Percentiles rank a stretch among this genome's conserved stretches.
These are phyloP conservation scores for Prosapia bicincta DNA, from an alignment of 2,888 invertebrate species.

Conservation along the genomic window DNA sequence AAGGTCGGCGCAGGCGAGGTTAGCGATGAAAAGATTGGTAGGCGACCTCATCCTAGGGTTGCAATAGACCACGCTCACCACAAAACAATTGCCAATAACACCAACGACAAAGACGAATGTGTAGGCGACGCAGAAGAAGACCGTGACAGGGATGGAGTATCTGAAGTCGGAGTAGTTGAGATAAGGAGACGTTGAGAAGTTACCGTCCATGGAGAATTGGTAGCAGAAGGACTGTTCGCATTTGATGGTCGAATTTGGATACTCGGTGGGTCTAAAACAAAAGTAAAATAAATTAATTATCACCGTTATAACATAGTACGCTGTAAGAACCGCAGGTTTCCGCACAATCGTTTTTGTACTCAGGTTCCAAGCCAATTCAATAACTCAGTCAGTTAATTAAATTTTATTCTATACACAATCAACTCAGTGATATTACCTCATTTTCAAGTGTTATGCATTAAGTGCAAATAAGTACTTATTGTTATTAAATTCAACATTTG, in stretches of 20 bases:
- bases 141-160: slow-evolving; percentile 39
- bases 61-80: slow-evolving; percentile 46
- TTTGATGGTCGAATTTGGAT: background rate
- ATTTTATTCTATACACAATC: too few species aligned
- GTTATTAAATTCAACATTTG: too few species aligned
- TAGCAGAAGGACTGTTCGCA: background rate
- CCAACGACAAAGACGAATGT: slow-evolving; percentile 47
- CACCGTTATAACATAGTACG: too few species aligned
- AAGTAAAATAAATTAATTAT: too few species aligned
- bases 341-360: too few species aligned
- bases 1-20: slow-evolving; percentile 55
- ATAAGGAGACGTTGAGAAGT: background rate
- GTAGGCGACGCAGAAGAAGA: slow-evolving; percentile 47
- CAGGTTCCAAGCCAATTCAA: too few species aligned
- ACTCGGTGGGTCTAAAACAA: background rate
- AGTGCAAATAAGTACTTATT: too few species aligned
- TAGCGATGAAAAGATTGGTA: slow-evolving; percentile 55
- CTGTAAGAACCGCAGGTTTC: too few species aligned
- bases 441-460: too few species aligned
- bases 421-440: too few species aligned
- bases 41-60: slow-evolving; percentile 49
- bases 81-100: slow-evolving; percentile 47
- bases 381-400: too few species aligned
- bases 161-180: slow-evolving; percentile 24
- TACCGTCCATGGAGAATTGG: background rate